Percentiles rank a stretch among this genome's conserved stretches.
Conservation (phyloP, 2,797 vertebrate species). For the Lagocephalus sceleratus region DNA sequence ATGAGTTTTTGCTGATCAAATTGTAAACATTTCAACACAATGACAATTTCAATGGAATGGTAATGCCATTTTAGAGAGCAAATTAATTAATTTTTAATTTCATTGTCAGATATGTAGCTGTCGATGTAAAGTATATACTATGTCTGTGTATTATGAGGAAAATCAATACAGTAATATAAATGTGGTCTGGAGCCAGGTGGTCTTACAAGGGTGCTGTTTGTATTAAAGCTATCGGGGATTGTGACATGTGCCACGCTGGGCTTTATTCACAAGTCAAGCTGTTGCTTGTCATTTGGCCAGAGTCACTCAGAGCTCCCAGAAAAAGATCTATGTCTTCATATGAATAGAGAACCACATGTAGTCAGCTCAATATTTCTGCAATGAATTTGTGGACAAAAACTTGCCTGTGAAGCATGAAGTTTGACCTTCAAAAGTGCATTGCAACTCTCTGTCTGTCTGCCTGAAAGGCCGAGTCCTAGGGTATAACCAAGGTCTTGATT, state of each 20-base stretch:
- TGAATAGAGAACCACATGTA: slow-evolving; percentile 69
- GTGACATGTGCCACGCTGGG: slow-evolving; percentile 53
- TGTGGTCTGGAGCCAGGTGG: too few species aligned
- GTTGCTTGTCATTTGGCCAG: slow-evolving; percentile 67
- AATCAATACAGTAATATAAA: background rate
- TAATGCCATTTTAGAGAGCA: slow-evolving; percentile 25
- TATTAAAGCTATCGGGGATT: slow-evolving; percentile 48
- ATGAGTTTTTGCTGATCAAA: too few species aligned
- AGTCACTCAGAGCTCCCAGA: slow-evolving; percentile 59
- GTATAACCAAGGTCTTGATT: slow-evolving; percentile 15
- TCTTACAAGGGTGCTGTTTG: background rate
- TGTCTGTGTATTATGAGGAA: slow-evolving; percentile 10
- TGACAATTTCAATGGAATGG: slow-evolving; percentile 14
- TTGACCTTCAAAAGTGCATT: slow-evolving; percentile 65
- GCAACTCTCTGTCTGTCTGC: slow-evolving; percentile 34
- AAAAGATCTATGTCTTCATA: slow-evolving; percentile 60
- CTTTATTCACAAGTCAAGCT: slow-evolving; percentile 72
- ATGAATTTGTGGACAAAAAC: slow-evolving; percentile 66
- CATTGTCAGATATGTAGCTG: slow-evolving; percentile 11
- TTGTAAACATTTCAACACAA: too few species aligned
- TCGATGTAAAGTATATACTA: background rate
- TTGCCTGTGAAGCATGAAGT: slow-evolving; percentile 56
- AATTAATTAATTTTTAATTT: slow-evolving; percentile 33
- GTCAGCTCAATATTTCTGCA: slow-evolving; percentile 66
- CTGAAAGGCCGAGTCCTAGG: slow-evolving; percentile 17